Evolutionary conservation across 2,797 vertebrate species (phyloP).

Genomic region (Parauchenoglanis ngamensis): DNA sequence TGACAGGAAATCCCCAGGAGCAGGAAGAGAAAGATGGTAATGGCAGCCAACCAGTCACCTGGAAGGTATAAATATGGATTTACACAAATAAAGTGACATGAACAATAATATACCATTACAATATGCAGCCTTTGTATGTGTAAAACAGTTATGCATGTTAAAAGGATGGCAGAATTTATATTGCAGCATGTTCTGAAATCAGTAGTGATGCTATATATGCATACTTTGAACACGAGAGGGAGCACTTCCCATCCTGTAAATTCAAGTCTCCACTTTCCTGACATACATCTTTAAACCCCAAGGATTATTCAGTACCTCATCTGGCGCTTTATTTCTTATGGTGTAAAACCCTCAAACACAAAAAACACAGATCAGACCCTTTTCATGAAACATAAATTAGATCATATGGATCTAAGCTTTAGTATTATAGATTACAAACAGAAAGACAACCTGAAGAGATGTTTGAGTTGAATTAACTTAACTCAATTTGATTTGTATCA

Average conservation of each 20-base stretch:
- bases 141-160: neutral
- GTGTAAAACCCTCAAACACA: neutral
- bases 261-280: conserved; percentile 18
- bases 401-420: neutral
- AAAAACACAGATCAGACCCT: neutral
- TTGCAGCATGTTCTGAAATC: too few species aligned
- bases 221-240: conserved; percentile 58
- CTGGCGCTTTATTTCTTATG: neutral
- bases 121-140: neutral
- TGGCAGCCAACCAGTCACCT: conserved; percentile 77
- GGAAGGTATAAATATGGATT: conserved; percentile 3
- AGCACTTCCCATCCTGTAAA: conserved; percentile 43
- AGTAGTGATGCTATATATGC: conserved; percentile 17
- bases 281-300: neutral
- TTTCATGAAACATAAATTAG: neutral
- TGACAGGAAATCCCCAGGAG: conserved; percentile 67
- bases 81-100: neutral
- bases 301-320: conserved; percentile 1
- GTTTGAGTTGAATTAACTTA: neutral
- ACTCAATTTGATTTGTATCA: neutral
- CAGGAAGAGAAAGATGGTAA: conserved; percentile 62
- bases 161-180: neutral
- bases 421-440: neutral
- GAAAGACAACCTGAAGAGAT: too few species aligned
- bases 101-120: neutral